Evolutionary conservation across 2,113 vertebrate species (phyloP).

Genomic region (Dicaeum eximium): DNA sequence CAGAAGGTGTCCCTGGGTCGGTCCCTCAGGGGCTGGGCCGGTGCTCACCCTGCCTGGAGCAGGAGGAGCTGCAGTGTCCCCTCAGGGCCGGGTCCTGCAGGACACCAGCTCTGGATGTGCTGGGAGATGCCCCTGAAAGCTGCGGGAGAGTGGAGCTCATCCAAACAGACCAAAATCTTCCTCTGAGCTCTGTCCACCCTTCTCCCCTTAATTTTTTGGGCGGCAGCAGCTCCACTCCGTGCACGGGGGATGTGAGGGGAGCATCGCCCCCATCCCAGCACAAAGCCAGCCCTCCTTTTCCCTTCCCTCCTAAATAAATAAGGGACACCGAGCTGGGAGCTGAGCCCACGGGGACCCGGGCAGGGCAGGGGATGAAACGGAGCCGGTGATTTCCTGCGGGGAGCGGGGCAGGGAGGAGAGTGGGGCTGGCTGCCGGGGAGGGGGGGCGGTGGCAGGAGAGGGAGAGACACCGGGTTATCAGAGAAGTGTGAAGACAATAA

Average conservation of each 20-base stretch:
- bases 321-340: background rate
- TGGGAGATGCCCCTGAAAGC: background rate
- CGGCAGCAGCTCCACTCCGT: background rate
- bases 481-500: slow-evolving; percentile 99
- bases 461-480: slow-evolving; percentile 84
- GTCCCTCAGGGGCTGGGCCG: accelerated
- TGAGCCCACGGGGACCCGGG: slow-evolving; percentile 3
- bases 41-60: background rate
- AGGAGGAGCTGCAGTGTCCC: background rate
- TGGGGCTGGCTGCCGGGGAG: background rate
- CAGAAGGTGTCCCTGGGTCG: accelerated
- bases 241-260: accelerated
- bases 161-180: background rate
- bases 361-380: background rate
- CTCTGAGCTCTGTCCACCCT: background rate
- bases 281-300: slow-evolving; percentile 62
- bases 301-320: slow-evolving; percentile 26
- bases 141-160: accelerated
- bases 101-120: background rate
- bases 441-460: slow-evolving; percentile 20
- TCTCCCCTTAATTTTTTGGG: accelerated
- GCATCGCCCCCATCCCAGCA: background rate
- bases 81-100: background rate
- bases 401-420: background rate
- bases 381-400: slow-evolving; percentile 27